Base-by-base conservation (phyloP, 2,888 invertebrate genomes). In the Rhyacophila evoluta region DNA sequence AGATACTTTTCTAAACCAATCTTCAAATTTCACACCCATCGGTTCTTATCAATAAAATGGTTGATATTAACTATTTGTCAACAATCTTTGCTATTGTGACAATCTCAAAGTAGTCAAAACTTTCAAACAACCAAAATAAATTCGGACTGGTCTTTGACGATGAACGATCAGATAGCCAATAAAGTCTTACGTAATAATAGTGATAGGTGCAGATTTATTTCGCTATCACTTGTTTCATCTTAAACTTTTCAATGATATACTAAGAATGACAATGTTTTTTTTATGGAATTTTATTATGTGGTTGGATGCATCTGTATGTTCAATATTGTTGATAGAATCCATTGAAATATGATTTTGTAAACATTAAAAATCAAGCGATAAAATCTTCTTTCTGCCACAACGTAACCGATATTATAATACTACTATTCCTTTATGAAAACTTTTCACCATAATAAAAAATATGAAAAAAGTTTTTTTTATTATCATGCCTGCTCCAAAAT, bases 1-100 rank as follows among this genome's bases (percentile, higher is more conserved):
- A 6, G n/a, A 1, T 25, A 10, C 15, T 55, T 33, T 55, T 55
- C 3, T 55, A 4, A 15, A 75, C 37, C 27, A 75, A 75, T 72
- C 71, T 39, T 75, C 68, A 68, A 71, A 79, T 79, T 75, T 79
- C 75, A 75, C 79, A 79, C 79, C 75, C 71, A 69, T 25, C 55
- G 72, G 67, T 75, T 38, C 41, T 55, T 55, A 41, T 78, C 78
- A 75, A 75, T 68, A 68, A 19, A 25, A 25, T 73, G 29, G 11
- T 55, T 55, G 25, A 55, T 55, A 78, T 71, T 41, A 74, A 55
- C 55, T 41, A 19, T 41, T 79, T 75, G 78, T 75, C 33, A 74
- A 41, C 71, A 75, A 39, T 72, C 36, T 55, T 38, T 29, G 1
- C 29, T 15, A 11, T 69, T 69, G 28, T 69, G 4, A 29, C 1